Base-by-base conservation (phyloP, 1,140 invertebrate genomes). In the Ceratina calcarata region DNA sequence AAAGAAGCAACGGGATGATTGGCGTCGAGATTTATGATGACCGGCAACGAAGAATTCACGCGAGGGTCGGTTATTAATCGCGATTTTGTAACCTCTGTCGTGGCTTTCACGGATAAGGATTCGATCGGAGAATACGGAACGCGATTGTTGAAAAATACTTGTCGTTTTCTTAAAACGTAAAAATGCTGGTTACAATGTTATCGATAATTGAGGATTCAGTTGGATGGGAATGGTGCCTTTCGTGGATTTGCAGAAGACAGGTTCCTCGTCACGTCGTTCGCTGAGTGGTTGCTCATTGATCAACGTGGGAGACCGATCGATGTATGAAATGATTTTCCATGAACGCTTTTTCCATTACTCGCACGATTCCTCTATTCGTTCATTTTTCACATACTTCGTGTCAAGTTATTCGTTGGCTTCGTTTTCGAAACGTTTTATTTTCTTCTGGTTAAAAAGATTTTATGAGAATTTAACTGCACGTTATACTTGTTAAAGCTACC, bases 1-100 rank as follows among this genome's bases (percentile, higher is more conserved):
- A 76, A 53, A 83, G 79, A 85, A 88, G 83, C 78, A 32, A n/a
- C 22, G 27, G 67, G 83, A 88, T 90, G 90, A 91, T 91, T 91
- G 90, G 89, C 90, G 88, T 27, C 55, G 85, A 90, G 91, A 91
- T 91, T 91, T 91, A 91, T 89, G 37, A 45, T 45, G 87, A 84
- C 80, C 87, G 69, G 60, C 82, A 78, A 84, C 69, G 88, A 88
- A 6, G 76, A 78, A 78, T 78, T 78, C 69, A 78, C 76, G 60
- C 60, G 58, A 45, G 20, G 12, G 13, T 3, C 32, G 73, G 45
- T 76, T 76, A 78, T 78, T 78, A 71, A 72, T 65, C 69, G 76
- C 49, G 69, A 71, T 78, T 78, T 78, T 78, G 68, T 72, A 78
- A 62, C 58, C 68, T 58, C 1, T 18, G 18, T n/a, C n/a, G 24